These are phyloP conservation scores for Epirrhoe tristata DNA, from an alignment of 2,888 invertebrate genomes.

Conservation along the genomic window DNA sequence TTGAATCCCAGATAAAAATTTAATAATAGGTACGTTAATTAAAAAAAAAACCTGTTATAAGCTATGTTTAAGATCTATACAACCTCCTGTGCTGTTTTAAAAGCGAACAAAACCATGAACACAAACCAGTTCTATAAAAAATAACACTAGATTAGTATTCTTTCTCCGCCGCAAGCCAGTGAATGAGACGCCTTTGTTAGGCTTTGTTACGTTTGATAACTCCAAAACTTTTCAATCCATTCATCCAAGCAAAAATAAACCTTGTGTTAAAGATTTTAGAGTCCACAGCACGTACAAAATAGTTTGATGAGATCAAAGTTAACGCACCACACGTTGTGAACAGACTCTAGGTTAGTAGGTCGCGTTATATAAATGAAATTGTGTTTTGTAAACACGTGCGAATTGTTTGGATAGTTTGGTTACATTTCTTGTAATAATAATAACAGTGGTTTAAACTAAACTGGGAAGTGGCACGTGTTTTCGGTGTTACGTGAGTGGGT, in stretches of 20 bases:
- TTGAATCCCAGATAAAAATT: too few species aligned
- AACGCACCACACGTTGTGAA: slow-evolving; percentile 75
- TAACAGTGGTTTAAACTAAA: slow-evolving; percentile 9
- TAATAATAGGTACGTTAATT: not conserved
- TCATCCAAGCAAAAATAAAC: slow-evolving; percentile 44
- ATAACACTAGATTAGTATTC: slow-evolving; percentile 54
- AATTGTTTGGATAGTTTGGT: slow-evolving; percentile 43
- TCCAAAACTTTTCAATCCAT: slow-evolving; percentile 42
- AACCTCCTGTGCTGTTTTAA: not conserved
- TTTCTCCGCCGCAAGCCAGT: slow-evolving; percentile 50
- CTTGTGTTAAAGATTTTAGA: slow-evolving; percentile 29
- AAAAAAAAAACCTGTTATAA: not conserved
- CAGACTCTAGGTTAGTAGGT: slow-evolving; percentile 74
- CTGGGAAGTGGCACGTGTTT: not conserved
- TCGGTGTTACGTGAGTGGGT: not conserved
- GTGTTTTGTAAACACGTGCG: slow-evolving; percentile 56
- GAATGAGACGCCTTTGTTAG: slow-evolving; percentile 55
- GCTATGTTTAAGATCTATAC: not conserved
- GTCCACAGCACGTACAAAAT: slow-evolving; percentile 32
- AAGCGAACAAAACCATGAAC: not conserved
- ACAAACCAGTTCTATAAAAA: not conserved
- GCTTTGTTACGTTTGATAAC: slow-evolving; percentile 54
- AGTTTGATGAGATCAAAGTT: slow-evolving; percentile 57
- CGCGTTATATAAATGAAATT: slow-evolving; percentile 64
- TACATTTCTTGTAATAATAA: slow-evolving; percentile 25